Conservation (phyloP, 2,888 invertebrate species). For the Hanleya hanleyi region DNA sequence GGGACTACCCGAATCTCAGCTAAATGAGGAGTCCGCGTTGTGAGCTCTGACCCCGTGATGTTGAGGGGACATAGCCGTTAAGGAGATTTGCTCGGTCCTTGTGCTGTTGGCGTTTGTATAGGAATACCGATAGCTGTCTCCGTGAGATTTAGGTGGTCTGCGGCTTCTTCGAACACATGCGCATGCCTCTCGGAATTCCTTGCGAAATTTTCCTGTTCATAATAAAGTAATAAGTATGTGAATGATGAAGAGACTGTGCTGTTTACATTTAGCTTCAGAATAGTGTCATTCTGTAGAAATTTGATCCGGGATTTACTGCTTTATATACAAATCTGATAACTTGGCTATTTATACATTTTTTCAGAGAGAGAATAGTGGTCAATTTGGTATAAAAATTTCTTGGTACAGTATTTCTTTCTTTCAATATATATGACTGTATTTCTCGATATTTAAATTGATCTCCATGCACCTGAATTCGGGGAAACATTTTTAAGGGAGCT, state of each 20-base stretch:
- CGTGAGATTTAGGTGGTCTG: neutral
- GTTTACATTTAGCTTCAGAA: neutral
- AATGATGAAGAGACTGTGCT: neutral
- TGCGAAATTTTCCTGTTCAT: constrained; percentile 36
- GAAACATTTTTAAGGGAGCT: no score
- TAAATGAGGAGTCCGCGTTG: neutral
- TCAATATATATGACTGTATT: no score
- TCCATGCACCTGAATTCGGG: no score
- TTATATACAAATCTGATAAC: no score
- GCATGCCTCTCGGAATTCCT: constrained; percentile 35
- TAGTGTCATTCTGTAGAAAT: neutral
- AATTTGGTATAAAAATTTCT: no score
- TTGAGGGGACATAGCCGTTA: constrained; percentile 5
- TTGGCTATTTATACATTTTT: no score
- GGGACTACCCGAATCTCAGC: no score
- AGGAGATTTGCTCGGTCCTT: constrained; percentile 13
- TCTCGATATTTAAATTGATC: no score
- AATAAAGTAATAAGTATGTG: neutral
- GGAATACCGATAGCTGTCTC: constrained; percentile 11
- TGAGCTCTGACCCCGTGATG: neutral
- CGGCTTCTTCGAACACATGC: constrained; percentile 2
- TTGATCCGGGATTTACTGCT: no score
- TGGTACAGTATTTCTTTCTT: no score
- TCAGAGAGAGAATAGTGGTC: no score
- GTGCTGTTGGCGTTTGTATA: constrained; percentile 17